Conservation (phyloP, 2,113 vertebrate species). For the Carollia perspicillata region DNA sequence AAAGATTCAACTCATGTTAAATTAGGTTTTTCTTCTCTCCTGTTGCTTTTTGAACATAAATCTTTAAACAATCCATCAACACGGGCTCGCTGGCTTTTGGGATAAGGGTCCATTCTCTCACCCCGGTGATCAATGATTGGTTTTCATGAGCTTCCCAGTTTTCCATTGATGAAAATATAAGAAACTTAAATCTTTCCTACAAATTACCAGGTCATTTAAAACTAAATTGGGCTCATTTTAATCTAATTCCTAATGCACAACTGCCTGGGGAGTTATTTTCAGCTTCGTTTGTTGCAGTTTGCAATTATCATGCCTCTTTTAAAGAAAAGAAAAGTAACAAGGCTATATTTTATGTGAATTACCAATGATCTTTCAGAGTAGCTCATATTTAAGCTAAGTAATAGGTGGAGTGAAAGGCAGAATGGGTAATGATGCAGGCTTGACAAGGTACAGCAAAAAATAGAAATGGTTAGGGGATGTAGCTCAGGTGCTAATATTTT, state of each 20-base stretch:
- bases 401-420: constrained; percentile 46
- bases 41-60: neutral
- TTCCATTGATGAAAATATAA: constrained; percentile 76
- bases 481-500: constrained; percentile 38
- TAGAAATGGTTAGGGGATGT: neutral
- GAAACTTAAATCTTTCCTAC: constrained; percentile 66
- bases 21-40: neutral
- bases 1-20: neutral
- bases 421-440: neutral
- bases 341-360: constrained; percentile 77
- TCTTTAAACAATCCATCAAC: neutral
- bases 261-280: constrained; percentile 83
- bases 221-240: constrained; percentile 82
- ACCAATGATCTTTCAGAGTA: constrained; percentile 68
- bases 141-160: constrained; percentile 53
- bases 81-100: neutral
- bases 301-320: constrained; percentile 79
- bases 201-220: constrained; percentile 82
- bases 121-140: neutral
- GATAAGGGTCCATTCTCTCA: neutral
- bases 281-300: constrained; percentile 80
- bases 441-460: constrained; percentile 13
- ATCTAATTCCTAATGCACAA: constrained; percentile 82
- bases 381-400: constrained; percentile 72
- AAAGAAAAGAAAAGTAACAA: constrained; percentile 79